These are phyloP conservation scores for Hipposideros armiger DNA, from an alignment of 2,113 vertebrate species.

Conservation along the genomic window DNA sequence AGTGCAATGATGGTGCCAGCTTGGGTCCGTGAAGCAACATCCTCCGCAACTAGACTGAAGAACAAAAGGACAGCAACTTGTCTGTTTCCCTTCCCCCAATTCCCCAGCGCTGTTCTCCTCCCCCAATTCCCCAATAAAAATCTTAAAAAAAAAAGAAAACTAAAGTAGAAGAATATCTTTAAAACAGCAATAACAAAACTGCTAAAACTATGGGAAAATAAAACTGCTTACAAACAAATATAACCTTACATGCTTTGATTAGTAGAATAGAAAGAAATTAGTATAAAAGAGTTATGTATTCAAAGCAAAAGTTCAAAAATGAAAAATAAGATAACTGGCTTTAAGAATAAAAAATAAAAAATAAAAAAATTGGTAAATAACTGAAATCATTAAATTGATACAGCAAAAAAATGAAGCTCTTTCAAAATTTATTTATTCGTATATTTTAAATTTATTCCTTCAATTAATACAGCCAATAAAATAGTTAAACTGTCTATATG, in stretches of 20 bases:
- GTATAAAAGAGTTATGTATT: not conserved
- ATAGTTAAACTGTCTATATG: not conserved
- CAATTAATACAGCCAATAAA: not conserved
- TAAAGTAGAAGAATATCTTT: not conserved
- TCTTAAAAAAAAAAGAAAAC: not conserved
- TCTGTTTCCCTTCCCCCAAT: no score
- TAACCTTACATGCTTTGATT: not conserved
- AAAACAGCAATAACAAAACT: conserved; percentile 11
- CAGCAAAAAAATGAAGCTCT: not conserved
- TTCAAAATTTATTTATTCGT: not conserved
- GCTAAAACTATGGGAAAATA: not conserved
- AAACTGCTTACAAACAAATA: not conserved
- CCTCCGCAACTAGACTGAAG: no score
- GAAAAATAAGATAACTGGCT: not conserved
- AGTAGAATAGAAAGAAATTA: not conserved
- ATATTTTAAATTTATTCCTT: not conserved
- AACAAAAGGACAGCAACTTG: no score
- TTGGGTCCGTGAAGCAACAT: no score
- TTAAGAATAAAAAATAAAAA: not conserved
- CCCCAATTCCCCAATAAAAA: no score
- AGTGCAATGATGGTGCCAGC: no score
- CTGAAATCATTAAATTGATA: not conserved
- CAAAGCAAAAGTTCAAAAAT: not conserved
- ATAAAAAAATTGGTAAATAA: not conserved
- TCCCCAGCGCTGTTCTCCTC: no score